Conservation (phyloP, 2,113 vertebrate genomes). For the Rhizomys pruinosus region DNA sequence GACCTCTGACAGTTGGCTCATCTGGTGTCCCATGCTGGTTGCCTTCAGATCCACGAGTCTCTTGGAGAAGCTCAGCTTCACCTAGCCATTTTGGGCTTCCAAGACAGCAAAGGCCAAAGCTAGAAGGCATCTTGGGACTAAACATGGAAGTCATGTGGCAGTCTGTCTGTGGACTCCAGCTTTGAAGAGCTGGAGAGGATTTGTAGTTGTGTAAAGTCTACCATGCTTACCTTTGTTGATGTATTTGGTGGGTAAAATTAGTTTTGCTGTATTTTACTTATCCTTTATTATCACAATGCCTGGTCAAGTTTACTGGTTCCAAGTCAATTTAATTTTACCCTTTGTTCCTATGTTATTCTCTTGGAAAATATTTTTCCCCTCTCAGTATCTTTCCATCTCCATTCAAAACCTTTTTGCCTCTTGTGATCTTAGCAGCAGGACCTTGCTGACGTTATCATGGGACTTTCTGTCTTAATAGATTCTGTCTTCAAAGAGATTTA, state of each 20-base stretch:
- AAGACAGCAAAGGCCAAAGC: not conserved
- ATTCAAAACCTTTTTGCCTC: slow-evolving; percentile 43
- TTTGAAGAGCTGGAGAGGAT: not conserved
- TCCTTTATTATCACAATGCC: not conserved
- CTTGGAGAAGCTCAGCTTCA: not conserved
- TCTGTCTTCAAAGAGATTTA: slow-evolving; percentile 56
- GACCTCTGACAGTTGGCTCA: not conserved
- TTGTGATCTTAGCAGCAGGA: not conserved
- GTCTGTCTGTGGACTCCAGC: not conserved
- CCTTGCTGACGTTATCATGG: slow-evolving; percentile 10
- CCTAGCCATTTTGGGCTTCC: not conserved
- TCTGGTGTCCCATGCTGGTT: no score
- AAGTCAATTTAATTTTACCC: slow-evolving; percentile 46
- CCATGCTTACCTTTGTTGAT: not conserved
- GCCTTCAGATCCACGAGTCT: not conserved
- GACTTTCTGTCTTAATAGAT: slow-evolving; percentile 47
- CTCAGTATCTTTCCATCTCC: slow-evolving; percentile 8
- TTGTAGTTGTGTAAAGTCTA: not conserved
- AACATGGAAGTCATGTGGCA: not conserved
- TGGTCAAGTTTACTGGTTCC: not conserved
- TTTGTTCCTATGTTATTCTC: slow-evolving; percentile 51
- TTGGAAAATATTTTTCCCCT: slow-evolving; percentile 40
- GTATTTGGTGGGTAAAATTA: not conserved
- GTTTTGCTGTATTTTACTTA: slow-evolving; percentile 43
- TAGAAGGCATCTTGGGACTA: not conserved